phyloP scores from a whole-genome alignment of 2,113 vertebrate genomes.

The Panthera tigris region DNA sequence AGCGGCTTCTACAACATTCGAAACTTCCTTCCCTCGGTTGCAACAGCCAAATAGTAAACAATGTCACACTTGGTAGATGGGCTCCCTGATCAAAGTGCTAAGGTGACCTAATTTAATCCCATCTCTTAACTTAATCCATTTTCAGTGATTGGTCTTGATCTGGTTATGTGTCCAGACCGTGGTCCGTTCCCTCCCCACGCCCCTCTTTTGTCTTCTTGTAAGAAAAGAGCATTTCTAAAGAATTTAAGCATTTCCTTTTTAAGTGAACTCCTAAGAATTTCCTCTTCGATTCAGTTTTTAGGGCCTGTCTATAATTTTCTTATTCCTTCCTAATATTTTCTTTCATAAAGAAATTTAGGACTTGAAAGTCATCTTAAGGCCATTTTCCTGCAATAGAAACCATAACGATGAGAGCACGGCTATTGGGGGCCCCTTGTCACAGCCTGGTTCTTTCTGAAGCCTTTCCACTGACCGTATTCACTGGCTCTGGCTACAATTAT shows the following conservation, averaged over 20 bases:
- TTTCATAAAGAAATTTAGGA: not conserved
- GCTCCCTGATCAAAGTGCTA: not conserved
- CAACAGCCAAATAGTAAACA: not conserved
- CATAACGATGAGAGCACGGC: not conserved
- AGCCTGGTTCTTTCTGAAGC: not conserved
- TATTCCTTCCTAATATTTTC: not conserved
- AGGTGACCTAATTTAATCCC: constrained; percentile 20
- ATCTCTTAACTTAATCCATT: constrained; percentile 30
- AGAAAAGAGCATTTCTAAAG: constrained; percentile 37
- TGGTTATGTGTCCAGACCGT: not conserved
- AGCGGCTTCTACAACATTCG: not conserved
- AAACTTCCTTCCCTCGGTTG: not conserved
- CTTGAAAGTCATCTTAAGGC: not conserved
- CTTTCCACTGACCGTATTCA: not conserved
- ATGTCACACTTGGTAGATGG: not conserved
- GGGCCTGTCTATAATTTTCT: not conserved
- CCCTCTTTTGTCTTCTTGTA: not conserved
- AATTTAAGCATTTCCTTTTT: constrained; percentile 39
- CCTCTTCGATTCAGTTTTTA: not conserved
- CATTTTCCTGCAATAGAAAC: not conserved
- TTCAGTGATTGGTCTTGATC: not conserved
- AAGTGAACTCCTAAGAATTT: constrained; percentile 15
- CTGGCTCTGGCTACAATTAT: constrained; percentile 24
- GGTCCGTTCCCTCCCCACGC: not conserved
- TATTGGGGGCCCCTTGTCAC: not conserved